Conservation (phyloP, 2,113 vertebrate species). For the Hydropotes inermis region DNA sequence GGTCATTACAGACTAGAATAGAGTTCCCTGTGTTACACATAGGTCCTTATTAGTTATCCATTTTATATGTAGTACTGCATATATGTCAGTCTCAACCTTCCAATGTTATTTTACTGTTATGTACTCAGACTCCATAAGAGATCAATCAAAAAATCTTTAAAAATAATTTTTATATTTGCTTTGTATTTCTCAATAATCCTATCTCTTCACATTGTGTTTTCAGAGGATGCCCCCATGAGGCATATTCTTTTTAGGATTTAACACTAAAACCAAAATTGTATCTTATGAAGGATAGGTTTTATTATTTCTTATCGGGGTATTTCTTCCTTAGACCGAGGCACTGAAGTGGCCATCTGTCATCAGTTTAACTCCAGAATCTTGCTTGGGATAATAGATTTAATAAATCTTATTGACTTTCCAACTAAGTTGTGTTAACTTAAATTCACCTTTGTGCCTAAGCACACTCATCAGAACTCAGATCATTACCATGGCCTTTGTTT, state of each 20-base stretch:
- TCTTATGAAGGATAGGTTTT: neutral
- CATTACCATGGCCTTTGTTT: neutral
- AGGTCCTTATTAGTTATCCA: neutral
- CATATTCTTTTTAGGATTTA: neutral
- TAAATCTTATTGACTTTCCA: neutral
- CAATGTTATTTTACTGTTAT: neutral
- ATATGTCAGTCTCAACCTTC: neutral
- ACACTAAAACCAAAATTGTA: neutral
- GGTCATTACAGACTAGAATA: neutral
- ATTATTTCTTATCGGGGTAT: neutral
- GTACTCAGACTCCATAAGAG: neutral
- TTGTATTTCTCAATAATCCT: neutral
- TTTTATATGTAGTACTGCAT: neutral
- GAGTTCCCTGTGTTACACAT: neutral
- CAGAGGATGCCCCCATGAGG: neutral
- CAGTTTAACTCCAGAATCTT: neutral
- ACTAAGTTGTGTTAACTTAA: neutral
- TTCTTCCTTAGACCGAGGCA: neutral
- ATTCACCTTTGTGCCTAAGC: neutral
- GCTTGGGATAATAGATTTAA: neutral
- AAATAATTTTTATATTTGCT: neutral
- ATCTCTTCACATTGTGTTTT: neutral
- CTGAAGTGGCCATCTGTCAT: neutral
- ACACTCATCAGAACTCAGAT: neutral
- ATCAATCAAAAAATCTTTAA: neutral